Base-by-base conservation (phyloP, 2,797 vertebrate species). In the Eremophila alpestris region DNA sequence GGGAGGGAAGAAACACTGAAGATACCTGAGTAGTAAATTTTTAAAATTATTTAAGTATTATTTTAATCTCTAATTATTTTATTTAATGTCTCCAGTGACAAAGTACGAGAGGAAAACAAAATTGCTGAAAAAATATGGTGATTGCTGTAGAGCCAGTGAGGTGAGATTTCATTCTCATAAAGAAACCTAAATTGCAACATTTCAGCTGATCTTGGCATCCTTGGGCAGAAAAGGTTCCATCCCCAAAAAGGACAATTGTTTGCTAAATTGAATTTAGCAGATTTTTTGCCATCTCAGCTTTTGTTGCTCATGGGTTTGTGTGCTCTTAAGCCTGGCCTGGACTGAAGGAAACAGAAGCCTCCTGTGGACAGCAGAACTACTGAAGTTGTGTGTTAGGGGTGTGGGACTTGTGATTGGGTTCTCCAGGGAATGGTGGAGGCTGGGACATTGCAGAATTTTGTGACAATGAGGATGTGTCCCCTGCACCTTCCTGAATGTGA, bases 41-140 rank as follows among this genome's bases (percentile, higher is more conserved):
- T 12, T 2, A 5, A 20, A 3, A 52, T 79, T 65, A 0, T 43
- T 62, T 86, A 2, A 0, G 6, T n/a, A 22, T 5, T 36, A 21
- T 74, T 83, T 65, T 18, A 17, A 12, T 55, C 43, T 51, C 27
- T 41, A 51, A 23, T 14, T 2, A 24, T 54, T 80, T 79, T 21
- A 59, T 26, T 7, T 76, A 59, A 11, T 18, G 38, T 59, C n/a
- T 73, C 7, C 15, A 26, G 10, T 82, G 63, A 38, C 20, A 68
- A 49, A 30, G 10, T 41, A 9, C 0, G 0, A 59, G 26, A 92
- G 13, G 13, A 89, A 79, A 90, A 59, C 13, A 58, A 76, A 85
- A 8, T 54, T 65, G 5, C 26, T 69, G 46, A 38, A 58, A 48
- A 88, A 84, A 36, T 10, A 7, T 0, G 0, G 8, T 46, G 13